Percentiles rank a stretch among this genome's conserved stretches.
Conservation (phyloP, 2,113 vertebrate species). For the Myrmophylax atrothorax region DNA sequence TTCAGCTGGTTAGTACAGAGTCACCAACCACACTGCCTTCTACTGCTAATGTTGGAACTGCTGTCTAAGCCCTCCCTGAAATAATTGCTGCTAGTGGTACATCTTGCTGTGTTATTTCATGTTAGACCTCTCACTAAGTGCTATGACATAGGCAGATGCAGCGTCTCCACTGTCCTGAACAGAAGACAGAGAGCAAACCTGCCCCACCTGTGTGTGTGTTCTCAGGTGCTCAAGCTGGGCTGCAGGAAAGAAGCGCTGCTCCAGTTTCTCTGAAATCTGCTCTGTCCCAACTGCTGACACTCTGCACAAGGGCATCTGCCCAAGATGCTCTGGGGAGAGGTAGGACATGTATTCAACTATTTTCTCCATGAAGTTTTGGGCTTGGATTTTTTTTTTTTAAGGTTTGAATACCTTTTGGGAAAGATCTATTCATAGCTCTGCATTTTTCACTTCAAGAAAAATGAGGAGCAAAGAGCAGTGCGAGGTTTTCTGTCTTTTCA, state of each 20-base stretch:
- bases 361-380: neutral
- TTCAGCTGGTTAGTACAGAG: neutral
- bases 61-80: neutral
- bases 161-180: neutral
- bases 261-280: no score
- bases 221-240: neutral
- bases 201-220: neutral
- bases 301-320: neutral
- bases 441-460: neutral
- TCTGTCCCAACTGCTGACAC: neutral
- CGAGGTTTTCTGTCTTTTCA: neutral
- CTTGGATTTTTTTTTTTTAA: rapidly evolving
- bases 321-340: neutral
- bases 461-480: neutral
- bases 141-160: neutral
- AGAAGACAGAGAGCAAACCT: neutral
- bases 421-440: neutral
- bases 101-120: neutral
- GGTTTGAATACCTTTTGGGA: neutral
- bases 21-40: neutral
- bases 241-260: neutral
- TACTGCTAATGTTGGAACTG: neutral
- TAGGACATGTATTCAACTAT: neutral
- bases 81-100: neutral
- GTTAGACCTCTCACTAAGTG: neutral